phyloP scores from a whole-genome alignment of 2,888 invertebrate species.

The Cenopis cana region DNA sequence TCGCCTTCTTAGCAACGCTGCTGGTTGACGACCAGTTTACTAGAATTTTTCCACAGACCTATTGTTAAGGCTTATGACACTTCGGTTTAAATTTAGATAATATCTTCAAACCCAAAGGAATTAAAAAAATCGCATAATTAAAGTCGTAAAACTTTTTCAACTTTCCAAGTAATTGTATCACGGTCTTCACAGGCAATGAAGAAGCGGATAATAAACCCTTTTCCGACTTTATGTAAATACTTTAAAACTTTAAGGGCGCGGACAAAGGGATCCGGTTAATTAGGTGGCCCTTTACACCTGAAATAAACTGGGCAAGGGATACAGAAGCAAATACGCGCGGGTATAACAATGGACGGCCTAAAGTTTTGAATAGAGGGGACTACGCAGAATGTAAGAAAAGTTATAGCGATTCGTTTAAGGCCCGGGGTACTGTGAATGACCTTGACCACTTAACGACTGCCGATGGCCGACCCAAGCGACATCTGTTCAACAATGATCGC shows the following conservation, averaged over 20 bases:
- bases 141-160: background rate
- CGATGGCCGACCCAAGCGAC: no score
- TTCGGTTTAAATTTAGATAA: no score
- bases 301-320: conserved; percentile 17
- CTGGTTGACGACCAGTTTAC: no score
- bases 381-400: no score
- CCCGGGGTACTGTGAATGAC: no score
- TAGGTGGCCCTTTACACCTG: conserved; percentile 19
- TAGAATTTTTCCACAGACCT: no score
- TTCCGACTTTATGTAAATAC: conserved; percentile 19
- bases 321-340: background rate
- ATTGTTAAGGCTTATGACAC: no score
- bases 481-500: no score
- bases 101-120: background rate
- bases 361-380: background rate
- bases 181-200: conserved; percentile 13
- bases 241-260: conserved; percentile 14
- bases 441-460: no score
- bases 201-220: conserved; percentile 22
- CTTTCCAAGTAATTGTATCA: conserved; percentile 2
- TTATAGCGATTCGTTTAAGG: no score
- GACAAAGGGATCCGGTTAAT: conserved; percentile 28
- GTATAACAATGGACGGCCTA: background rate
- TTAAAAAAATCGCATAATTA: background rate
- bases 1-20: no score